A percentile compares a stretch with the other conserved stretches of the same genome.
Evolutionary conservation across 2,888 invertebrate species (phyloP).

Genomic region (Ophion costatus): DNA sequence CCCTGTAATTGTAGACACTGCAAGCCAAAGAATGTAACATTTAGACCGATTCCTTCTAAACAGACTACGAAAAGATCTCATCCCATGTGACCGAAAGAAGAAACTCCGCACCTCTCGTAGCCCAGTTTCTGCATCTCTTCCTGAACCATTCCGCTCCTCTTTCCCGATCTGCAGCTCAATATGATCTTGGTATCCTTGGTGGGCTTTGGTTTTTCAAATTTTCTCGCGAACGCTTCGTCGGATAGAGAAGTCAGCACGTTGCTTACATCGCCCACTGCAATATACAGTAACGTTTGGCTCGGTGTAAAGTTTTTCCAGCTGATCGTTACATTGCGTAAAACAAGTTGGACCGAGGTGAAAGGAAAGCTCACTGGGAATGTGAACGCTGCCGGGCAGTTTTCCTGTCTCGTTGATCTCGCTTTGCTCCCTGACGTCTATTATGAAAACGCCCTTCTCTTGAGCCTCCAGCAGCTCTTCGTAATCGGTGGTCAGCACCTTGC

Average conservation of each 20-base stretch:
- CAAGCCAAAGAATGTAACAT: conserved; percentile 21
- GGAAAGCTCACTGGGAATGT: conserved; percentile 88
- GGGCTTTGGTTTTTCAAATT: conserved; percentile 87
- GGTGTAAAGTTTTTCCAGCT: background rate
- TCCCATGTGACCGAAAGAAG: background rate
- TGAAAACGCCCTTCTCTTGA: conserved; percentile 84
- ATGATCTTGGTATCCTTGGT: conserved; percentile 86
- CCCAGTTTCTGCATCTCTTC: conserved; percentile 86
- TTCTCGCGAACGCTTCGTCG: conserved; percentile 85
- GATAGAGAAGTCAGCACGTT: conserved; percentile 83
- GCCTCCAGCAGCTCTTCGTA: conserved; percentile 80
- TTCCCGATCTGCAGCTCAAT: conserved; percentile 89
- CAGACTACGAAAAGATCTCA: background rate
- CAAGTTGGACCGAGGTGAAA: background rate
- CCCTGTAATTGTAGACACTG: conserved; percentile 86
- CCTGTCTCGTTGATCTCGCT: conserved; percentile 89
- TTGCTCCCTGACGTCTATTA: conserved; percentile 92
- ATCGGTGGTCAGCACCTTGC: conserved; percentile 66
- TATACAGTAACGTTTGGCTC: background rate
- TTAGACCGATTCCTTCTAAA: background rate
- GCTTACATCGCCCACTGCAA: conserved; percentile 85
- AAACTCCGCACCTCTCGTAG: conserved; percentile 85
- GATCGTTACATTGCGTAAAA: background rate
- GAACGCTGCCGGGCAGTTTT: conserved; percentile 89
- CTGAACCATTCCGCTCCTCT: conserved; percentile 87